Base-by-base conservation (phyloP, 2,888 invertebrate genomes). In the Cynaeus angustus region DNA sequence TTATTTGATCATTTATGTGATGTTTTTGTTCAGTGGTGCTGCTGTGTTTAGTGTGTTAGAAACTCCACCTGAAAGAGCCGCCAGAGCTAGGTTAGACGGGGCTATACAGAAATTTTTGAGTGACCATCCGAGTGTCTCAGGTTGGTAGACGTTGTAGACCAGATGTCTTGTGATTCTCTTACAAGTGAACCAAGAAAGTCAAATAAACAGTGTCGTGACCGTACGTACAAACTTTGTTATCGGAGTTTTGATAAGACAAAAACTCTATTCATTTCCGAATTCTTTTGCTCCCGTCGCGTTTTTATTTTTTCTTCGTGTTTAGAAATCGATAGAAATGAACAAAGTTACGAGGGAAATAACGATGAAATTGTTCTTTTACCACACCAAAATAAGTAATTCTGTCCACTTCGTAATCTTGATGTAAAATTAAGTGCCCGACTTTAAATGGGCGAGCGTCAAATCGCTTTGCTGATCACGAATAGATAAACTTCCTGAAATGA, bases 11-110 rank as follows among this genome's bases (percentile, higher is more conserved):
- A 88, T 91, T 75, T 92, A 92, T 81, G 72, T 88, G 3, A 82
- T 87, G 45, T 94, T 90, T 82, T 83, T 94, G 79, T 85, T 88
- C 13, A 85, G 90, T 64, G 94, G 94, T 0, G 91, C 91, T 0
- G 76, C 90, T 68, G 87, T 92, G 56, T 94, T 94, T 82, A 88
- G 89, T 37, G 85, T 88, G 9, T 82, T 93, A 71, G 94, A 94
- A 83, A 86, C 88, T 0, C 91, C 91, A 0, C 76, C 87, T 69
- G 92, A 93, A 80, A 85, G 87, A 59, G 85, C 87, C 45, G 85
- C 89, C 30, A 85, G 88, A 43, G 78, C 86, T 28, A 85, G 86
- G 38, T 83, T 91, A 12, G 85, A 87, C 30, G 82, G 85, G 8
- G 86, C 87, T 3, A 88, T 90, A 72, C 85, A 86, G 50, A 85